phyloP scores from a whole-genome alignment of 2,113 vertebrate genomes.

The Lycaon pictus region DNA sequence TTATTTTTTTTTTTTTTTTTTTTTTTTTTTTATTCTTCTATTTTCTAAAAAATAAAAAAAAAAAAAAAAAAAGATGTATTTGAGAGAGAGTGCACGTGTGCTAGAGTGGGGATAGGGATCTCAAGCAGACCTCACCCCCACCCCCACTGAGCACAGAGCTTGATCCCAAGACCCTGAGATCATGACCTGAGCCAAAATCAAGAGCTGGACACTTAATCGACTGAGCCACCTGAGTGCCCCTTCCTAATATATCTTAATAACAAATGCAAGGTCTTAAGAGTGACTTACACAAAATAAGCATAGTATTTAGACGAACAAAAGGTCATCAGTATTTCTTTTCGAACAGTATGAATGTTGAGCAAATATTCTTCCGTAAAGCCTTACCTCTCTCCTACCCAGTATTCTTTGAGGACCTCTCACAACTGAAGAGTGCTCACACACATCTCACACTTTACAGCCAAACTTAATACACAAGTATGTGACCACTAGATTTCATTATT shows the following conservation, averaged over 20 bases:
- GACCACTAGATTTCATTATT: neutral
- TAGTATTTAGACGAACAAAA: neutral
- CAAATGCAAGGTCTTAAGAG: neutral
- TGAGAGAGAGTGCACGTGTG: neutral
- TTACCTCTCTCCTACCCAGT: neutral
- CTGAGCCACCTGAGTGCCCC: neutral
- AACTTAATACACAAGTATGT: neutral
- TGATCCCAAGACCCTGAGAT: neutral
- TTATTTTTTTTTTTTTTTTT: no score
- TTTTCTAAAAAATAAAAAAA: no score
- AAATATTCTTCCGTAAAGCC: neutral
- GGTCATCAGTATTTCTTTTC: neutral
- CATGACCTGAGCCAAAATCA: neutral
- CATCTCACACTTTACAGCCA: slow-evolving; percentile 31
- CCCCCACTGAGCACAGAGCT: neutral
- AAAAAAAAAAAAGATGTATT: neutral
- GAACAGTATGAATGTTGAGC: neutral
- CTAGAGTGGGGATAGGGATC: neutral
- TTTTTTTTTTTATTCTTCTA: no score
- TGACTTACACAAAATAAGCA: neutral
- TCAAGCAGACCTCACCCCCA: neutral
- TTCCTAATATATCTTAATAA: neutral
- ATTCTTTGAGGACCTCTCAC: neutral
- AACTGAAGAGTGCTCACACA: neutral
- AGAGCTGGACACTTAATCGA: neutral